phyloP scores from a whole-genome alignment of 2,113 vertebrate genomes.

The Melanostigma gelatinosum region DNA sequence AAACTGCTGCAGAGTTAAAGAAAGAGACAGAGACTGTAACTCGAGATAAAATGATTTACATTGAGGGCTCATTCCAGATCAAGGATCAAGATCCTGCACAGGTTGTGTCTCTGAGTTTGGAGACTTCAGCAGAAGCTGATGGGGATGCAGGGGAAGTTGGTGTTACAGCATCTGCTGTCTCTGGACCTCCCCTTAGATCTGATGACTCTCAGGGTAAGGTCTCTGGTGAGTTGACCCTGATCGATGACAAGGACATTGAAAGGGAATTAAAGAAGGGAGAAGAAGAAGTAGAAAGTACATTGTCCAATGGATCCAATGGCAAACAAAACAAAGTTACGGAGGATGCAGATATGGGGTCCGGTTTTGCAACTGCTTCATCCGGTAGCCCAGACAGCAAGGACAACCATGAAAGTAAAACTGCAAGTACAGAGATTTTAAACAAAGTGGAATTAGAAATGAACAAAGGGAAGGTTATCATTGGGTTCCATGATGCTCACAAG shows the following conservation, averaged over 20 bases:
- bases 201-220: not conserved
- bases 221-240: not conserved
- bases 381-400: not conserved
- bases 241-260: not conserved
- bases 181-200: too few species aligned
- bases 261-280: not conserved
- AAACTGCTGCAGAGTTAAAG: not conserved
- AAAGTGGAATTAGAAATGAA: not conserved
- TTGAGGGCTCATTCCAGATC: not conserved
- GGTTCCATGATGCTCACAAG: not conserved
- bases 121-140: not conserved
- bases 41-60: not conserved
- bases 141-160: not conserved
- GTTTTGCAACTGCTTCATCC: not conserved
- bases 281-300: not conserved
- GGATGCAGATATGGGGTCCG: not conserved
- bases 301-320: not conserved
- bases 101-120: not conserved
- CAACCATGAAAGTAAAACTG: not conserved
- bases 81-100: not conserved
- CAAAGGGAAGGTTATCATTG: not conserved
- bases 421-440: slow-evolving; percentile 9
- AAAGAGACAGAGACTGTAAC: not conserved
- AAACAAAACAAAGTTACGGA: not conserved
- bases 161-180: not conserved